Evolutionary conservation across 2,113 vertebrate species (phyloP), one percentile per base, ranked within the genome.

Genomic region (Takifugu bimaculatus): DNA sequence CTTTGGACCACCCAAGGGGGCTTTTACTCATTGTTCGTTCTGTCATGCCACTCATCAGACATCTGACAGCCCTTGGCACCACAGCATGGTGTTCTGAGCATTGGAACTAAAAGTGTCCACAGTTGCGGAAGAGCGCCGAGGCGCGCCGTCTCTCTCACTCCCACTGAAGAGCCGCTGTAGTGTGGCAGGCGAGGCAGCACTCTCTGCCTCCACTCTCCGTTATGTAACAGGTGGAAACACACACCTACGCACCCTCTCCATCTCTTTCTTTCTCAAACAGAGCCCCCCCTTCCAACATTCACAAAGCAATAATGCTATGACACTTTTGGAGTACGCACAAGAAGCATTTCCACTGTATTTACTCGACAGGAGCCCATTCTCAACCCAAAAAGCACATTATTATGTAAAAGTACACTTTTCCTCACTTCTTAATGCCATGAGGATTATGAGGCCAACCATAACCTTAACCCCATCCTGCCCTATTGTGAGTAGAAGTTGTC

Each of bases 221-320:
- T 86, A 84, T 85, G 73, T 85, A 88, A 88, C 87, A 86, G 75
- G 81, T 87, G 81, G 83, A 85, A 80, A 78, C 60, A 72, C 78
- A 78, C 52, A 11, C 53, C 9, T 32, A 20, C 53, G n/a, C 53
- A 55, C 13, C 45, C 32, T 25, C 53, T 25, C 32, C 13, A 32
- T 55, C 32, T 48, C 45, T 45, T 15, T 48, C 45, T 48, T 39
- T 29, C 51, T 53, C 50, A 52, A 52, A 52, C 27, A 25, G 50
- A 29, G 13, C 27, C 0, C 5, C 10, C 12, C 35, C 35, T 39
- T 10, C 35, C 35, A 39, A 39, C 35, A 39, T 39, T 39, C 35
- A 39, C 35, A 39, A 39, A 39, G 35, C 35, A 39, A 39, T 39
- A 27, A 54, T 51, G 25, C 56, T 25, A 65, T 50, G 55, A 68